Evolutionary conservation across 2,797 vertebrate species (phyloP), one percentile per base, ranked within the genome.

Genomic region (Heteromormyrus szaboi): DNA sequence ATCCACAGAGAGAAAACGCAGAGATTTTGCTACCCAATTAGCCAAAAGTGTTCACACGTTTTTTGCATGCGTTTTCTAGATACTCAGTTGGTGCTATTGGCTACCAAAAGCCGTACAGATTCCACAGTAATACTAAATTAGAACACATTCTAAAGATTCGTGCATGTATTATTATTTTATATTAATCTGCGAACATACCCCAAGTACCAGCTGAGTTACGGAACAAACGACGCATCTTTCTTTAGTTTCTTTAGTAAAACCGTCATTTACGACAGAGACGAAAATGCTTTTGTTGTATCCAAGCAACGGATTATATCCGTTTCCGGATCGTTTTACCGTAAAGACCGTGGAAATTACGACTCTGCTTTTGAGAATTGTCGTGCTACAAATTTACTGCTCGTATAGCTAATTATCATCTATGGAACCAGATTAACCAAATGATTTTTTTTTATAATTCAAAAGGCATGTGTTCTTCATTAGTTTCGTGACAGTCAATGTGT

Each of bases 251-350:
- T 85, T 33, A n/a, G 53, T 19, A 48, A 68, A 50, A 9, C 56
- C 17, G 33, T 56, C 85, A 86, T 59, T 86, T 41, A 48, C 56
- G 86, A 65, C 56, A 48, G 33, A 68, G 37, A 19, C 85, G 86
- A 53, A 68, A 68, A 87, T 48, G 59, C 86, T 48, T 87, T 59
- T 48, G 53, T 6, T 37, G 86, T 87, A 87, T 48, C 86, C 86
- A 65, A 19, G 86, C 29, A 68, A 65, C 86, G 4, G 41, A 87
- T 37, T 22, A 65, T 22, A 25, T 87, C 86, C 41, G 86, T 22
- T 87, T 87, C 86, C 86, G 14, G 56, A 54, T 62, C 53, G 17
- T n/a, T 33, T 17, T 68, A 68, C 86, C 86, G 59, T 87, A 87
- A 87, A 87, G 41, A 41, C 41, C 48, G 6, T 25, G 33, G 44